phyloP scores from a whole-genome alignment of 2,797 vertebrate genomes.

The Rhinophrynus dorsalis region DNA sequence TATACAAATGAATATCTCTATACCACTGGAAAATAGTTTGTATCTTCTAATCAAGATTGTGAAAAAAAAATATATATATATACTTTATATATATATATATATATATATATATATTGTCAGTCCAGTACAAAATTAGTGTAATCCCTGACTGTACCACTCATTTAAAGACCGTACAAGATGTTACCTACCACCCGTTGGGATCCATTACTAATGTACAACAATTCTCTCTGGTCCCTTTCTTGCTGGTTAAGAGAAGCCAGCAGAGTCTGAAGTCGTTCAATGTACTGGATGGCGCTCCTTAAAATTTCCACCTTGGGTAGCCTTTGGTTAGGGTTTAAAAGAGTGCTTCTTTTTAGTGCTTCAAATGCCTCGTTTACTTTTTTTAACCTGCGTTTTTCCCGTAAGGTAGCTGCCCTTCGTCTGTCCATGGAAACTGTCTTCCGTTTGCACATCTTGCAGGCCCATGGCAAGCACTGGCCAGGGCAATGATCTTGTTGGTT shows the following conservation, averaged over 20 bases:
- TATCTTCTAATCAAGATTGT: too few relatives aligned
- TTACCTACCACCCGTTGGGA: conserved; percentile 77
- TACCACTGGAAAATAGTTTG: too few relatives aligned
- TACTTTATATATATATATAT: too few relatives aligned
- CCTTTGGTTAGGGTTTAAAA: conserved; percentile 96
- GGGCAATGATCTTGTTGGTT: conserved; percentile 85
- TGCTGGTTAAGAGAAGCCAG: conserved; percentile 95
- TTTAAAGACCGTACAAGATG: background rate
- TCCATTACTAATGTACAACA: conserved; percentile 70
- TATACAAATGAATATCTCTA: too few relatives aligned
- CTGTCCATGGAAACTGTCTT: conserved; percentile 93
- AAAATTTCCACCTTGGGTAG: conserved; percentile 98
- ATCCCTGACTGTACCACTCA: too few relatives aligned
- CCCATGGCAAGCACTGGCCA: conserved; percentile 94
- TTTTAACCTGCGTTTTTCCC: conserved; percentile 93
- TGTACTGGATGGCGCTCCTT: conserved; percentile 97
- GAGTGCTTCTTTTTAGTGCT: conserved; percentile 92
- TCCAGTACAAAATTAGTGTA: too few relatives aligned
- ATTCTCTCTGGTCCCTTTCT: conserved; percentile 80
- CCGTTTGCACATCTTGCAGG: conserved; percentile 93
- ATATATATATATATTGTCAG: too few relatives aligned
- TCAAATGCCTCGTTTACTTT: conserved; percentile 98
- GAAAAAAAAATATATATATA: too few relatives aligned
- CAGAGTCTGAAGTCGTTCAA: conserved; percentile 93
- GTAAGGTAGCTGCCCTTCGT: conserved; percentile 86